These are phyloP conservation scores for Lordiphosa mommai DNA, from an alignment of 1,140 invertebrate genomes.

Conservation along the genomic window DNA sequence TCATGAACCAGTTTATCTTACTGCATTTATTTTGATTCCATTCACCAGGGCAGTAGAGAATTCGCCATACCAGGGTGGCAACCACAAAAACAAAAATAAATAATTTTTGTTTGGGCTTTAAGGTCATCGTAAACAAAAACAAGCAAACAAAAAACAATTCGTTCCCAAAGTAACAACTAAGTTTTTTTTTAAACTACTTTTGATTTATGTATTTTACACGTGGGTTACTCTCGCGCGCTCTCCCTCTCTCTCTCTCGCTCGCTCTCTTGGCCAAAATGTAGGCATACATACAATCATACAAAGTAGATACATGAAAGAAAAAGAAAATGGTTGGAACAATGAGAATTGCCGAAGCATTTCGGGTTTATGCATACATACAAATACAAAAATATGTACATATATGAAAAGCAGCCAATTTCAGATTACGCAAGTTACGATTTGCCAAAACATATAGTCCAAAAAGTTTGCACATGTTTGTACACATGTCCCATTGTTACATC, in stretches of 20 bases:
- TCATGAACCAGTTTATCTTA: not conserved
- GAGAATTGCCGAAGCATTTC: constrained; percentile 17
- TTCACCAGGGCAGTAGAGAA: not conserved
- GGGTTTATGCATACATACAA: constrained; percentile 7
- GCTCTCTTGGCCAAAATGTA: constrained; percentile 10
- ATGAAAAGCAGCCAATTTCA: constrained; percentile 40
- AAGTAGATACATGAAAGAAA: constrained; percentile 18
- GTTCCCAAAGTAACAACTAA: too few species aligned
- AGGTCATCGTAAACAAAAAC: not conserved
- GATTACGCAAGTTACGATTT: constrained; percentile 56
- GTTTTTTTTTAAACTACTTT: constrained; percentile 10
- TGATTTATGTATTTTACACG: constrained; percentile 14
- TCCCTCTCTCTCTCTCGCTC: too few species aligned
- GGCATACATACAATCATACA: constrained; percentile 22
- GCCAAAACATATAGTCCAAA: not conserved
- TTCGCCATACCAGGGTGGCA: not conserved
- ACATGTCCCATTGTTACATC: too few species aligned
- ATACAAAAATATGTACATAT: not conserved
- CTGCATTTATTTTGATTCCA: constrained; percentile 1
- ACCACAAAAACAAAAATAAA: not conserved
- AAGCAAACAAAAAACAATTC: constrained; percentile 20
- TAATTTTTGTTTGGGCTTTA: too few species aligned
- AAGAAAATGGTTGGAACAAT: constrained; percentile 20
- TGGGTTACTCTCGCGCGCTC: constrained; percentile 2
- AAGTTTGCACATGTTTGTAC: not conserved